These are phyloP conservation scores for Argyrosomus japonicus DNA, from an alignment of 2,113 vertebrate genomes.

Conservation along the genomic window DNA sequence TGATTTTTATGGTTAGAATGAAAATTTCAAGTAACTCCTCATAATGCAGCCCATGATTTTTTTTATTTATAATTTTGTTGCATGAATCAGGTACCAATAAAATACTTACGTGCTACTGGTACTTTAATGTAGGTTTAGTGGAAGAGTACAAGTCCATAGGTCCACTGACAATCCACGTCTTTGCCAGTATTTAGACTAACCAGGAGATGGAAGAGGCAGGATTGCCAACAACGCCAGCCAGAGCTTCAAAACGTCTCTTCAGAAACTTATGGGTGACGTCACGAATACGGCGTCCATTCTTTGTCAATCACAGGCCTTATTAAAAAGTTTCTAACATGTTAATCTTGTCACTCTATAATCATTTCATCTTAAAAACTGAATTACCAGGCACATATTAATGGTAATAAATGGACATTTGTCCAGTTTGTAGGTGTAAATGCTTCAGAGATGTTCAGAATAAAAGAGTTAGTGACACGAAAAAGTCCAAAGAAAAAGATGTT, in stretches of 20 bases:
- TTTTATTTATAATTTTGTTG: neutral
- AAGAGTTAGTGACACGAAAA: slow-evolving; percentile 19
- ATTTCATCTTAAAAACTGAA: neutral
- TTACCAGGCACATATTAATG: neutral
- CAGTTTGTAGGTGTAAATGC: neutral
- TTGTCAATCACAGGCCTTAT: neutral
- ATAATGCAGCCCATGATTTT: neutral
- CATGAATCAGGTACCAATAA: neutral
- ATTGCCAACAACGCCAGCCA: no score
- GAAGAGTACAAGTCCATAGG: neutral
- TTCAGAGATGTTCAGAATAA: neutral
- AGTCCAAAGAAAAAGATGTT: slow-evolving; percentile 73
- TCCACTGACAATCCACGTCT: no score
- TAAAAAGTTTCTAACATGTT: neutral
- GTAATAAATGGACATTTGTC: neutral
- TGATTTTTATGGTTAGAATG: neutral
- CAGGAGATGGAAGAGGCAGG: no score
- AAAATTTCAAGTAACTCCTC: no score
- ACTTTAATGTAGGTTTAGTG: neutral
- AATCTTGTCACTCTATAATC: neutral
- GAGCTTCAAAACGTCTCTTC: no score
- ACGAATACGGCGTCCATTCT: no score
- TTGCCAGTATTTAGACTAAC: no score
- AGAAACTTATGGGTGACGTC: no score
- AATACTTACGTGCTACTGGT: no score